Evolutionary conservation across 1,140 invertebrate genomes (phyloP).

Genomic region (Acarapis woodi): DNA sequence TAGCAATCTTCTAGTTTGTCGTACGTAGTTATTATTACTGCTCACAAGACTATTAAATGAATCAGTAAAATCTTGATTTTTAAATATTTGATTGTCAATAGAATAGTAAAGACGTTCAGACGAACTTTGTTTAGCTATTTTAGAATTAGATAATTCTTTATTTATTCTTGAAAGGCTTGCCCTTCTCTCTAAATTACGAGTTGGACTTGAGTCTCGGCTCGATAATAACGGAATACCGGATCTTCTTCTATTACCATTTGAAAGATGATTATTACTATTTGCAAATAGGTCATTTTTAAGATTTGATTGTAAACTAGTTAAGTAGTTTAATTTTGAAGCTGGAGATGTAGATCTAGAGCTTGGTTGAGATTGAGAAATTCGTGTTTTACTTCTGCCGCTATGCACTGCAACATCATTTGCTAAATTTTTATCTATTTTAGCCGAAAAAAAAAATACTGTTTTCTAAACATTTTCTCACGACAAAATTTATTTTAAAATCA

Average conservation of each 20-base stretch:
- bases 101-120: neutral
- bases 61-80: slow-evolving; percentile 52
- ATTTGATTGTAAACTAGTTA: neutral
- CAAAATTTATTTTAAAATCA: neutral
- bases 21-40: neutral
- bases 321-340: slow-evolving; percentile 30
- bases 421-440: neutral
- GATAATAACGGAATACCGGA: slow-evolving; percentile 34
- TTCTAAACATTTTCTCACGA: neutral
- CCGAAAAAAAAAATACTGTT: too few relatives aligned
- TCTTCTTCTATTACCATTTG: slow-evolving; percentile 12
- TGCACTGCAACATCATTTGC: neutral
- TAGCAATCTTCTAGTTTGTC: slow-evolving; percentile 26
- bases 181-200: slow-evolving; percentile 1
- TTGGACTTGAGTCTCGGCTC: slow-evolving; percentile 19
- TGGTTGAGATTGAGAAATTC: slow-evolving; percentile 16
- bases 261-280: slow-evolving; percentile 23
- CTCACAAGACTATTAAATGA: slow-evolving; percentile 35
- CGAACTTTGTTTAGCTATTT: neutral
- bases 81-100: slow-evolving; percentile 20
- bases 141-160: slow-evolving; percentile 2
- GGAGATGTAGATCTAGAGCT: slow-evolving; percentile 59
- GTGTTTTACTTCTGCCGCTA: neutral
- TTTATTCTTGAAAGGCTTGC: slow-evolving; percentile 1
- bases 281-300: neutral